phyloP scores from a whole-genome alignment of 2,113 vertebrate genomes.

The Nothocercus nigrocapillus region DNA sequence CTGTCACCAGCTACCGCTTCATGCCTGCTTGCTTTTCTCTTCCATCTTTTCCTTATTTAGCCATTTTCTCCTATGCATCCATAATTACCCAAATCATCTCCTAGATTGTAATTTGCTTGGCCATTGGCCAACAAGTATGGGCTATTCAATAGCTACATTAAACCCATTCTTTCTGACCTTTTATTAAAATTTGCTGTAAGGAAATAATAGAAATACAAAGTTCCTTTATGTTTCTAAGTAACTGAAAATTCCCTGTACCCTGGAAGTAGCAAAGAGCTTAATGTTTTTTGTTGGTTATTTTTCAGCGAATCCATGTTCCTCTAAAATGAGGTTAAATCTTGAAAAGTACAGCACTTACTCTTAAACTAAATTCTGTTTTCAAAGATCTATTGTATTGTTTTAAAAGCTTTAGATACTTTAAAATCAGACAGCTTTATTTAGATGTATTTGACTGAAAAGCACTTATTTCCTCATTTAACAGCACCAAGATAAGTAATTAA shows the following conservation, averaged over 20 bases:
- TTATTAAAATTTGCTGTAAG: background rate
- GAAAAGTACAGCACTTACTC: background rate
- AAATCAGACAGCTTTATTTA: background rate
- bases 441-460: background rate
- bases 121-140: background rate
- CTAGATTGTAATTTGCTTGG: background rate
- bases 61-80: background rate
- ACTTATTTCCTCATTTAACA: background rate
- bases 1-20: background rate
- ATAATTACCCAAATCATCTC: accelerated
- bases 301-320: background rate
- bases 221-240: background rate
- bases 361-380: background rate
- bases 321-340: background rate
- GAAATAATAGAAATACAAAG: too few relatives aligned
- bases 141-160: background rate
- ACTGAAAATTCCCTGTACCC: background rate
- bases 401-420: background rate
- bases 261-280: background rate
- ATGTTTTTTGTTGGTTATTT: too few relatives aligned
- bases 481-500: background rate
- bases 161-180: background rate
- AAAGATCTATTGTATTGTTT: background rate
- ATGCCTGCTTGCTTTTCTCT: background rate
- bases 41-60: background rate